Evolutionary conservation across 2,797 vertebrate genomes (phyloP), one percentile per base, ranked within the genome.

Genomic region (Agapornis canus): DNA sequence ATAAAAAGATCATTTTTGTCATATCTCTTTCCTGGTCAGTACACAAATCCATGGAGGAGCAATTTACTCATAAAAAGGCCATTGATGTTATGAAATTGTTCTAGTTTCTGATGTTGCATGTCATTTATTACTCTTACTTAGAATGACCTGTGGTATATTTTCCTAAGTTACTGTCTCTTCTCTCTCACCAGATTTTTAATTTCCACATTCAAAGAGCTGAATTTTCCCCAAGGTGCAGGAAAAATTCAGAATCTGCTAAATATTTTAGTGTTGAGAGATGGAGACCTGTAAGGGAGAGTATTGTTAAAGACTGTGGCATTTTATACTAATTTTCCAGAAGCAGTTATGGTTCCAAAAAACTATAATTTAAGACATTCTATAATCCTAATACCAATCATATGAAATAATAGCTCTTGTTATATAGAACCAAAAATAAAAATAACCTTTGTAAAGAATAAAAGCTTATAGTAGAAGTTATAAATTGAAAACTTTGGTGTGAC

Each of bases 231-330:
- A 91, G 29, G 17, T 90, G 47, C 47, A 85, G 48, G 70, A 96
- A 96, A 61, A 93, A 75, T 94, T 96, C 75, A 92, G 56, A 95
- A 87, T 92, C 63, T 92, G 77, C 61, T 95, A 97, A 97, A 96
- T 95, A 96, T 96, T 97, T 97, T 94, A 95, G 95, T 94, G 49
- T 76, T 2, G 2, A 95, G 94, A 96, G 71, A 85, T 39, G 45
- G 56, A 97, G 73, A 96, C 78, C 86, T 95, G 59, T 96, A 95
- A 96, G 73, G 29, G 14, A 97, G 54, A 87, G 48, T 26, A 17
- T 47, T 97, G 95, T 96, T 97, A 96, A 95, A 97, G 89, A 54
- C 68, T 88, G 51, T 87, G 86, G 90, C 57, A 96, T 96, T 97
- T 97, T 94, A 90, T 90, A 94, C 56, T 76, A 71, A 94, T 96